phyloP scores from a whole-genome alignment of 2,797 vertebrate species.

The Varecia variegata region DNA sequence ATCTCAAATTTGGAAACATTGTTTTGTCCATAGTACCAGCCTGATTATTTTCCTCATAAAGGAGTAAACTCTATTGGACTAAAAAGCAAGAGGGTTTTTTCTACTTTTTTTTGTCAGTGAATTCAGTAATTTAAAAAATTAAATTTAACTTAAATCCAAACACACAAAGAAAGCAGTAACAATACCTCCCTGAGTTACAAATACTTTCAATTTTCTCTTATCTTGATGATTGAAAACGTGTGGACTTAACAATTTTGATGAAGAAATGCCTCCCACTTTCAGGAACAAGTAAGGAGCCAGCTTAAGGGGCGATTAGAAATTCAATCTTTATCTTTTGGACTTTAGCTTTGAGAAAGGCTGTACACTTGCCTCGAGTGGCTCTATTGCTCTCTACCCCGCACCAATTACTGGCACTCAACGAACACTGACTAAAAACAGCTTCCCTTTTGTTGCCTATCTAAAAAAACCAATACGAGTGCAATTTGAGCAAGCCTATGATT shows the following conservation, averaged over 20 bases:
- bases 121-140: background rate
- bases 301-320: background rate
- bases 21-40: background rate
- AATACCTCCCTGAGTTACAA: background rate
- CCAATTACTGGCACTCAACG: background rate
- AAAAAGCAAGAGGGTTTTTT: background rate
- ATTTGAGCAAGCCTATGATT: constrained; percentile 50
- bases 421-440: constrained; percentile 6
- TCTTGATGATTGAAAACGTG: background rate
- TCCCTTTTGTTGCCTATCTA: background rate
- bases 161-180: background rate
- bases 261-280: background rate
- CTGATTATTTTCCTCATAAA: background rate
- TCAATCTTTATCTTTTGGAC: background rate
- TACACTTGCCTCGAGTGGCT: background rate
- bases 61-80: background rate
- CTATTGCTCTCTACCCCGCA: background rate
- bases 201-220: background rate
- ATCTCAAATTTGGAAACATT: background rate
- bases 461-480: constrained; percentile 48
- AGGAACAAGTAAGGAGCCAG: background rate
- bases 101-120: background rate
- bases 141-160: background rate
- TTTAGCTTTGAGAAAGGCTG: background rate
- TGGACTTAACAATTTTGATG: background rate